Evolutionary conservation across 2,888 invertebrate species (phyloP).

Genomic region (Metellina segmentata): DNA sequence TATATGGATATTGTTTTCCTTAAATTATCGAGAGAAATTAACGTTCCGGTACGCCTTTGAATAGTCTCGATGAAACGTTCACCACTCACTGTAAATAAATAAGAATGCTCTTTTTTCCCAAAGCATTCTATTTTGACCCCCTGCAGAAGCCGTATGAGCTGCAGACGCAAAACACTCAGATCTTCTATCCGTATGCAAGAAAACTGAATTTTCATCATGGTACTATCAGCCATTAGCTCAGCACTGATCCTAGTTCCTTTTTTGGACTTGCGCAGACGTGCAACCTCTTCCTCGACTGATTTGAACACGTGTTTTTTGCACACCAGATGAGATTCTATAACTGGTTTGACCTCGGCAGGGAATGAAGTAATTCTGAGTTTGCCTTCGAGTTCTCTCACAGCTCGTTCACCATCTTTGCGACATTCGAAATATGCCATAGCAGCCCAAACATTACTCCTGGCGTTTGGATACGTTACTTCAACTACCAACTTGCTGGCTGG

Average conservation of each 20-base stretch:
- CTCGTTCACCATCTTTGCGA: constrained; percentile 39
- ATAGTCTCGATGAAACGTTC: constrained; percentile 19
- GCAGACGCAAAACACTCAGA: constrained; percentile 3
- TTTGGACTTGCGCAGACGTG: neutral
- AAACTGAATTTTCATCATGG: constrained; percentile 18
- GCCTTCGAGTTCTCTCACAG: constrained; percentile 26
- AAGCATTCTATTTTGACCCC: constrained; percentile 28
- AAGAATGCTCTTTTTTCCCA: constrained; percentile 30
- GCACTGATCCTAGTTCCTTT: neutral
- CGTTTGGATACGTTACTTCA: constrained; percentile 33
- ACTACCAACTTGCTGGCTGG: constrained; percentile 34
- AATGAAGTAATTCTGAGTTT: constrained; percentile 24
- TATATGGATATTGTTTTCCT: constrained; percentile 49
- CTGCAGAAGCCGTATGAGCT: constrained; percentile 19
- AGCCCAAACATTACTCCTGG: constrained; percentile 8
- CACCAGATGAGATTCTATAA: constrained; percentile 42
- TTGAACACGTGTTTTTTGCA: constrained; percentile 24
- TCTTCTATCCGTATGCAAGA: constrained; percentile 19
- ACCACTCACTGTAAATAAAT: constrained; percentile 29
- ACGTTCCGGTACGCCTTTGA: constrained; percentile 33
- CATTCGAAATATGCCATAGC: constrained; percentile 56
- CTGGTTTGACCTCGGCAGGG: constrained; percentile 3
- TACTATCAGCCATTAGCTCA: neutral
- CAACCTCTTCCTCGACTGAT: constrained; percentile 20
- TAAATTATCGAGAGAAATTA: constrained; percentile 15